Evolutionary conservation across 2,888 invertebrate genomes (phyloP), one percentile per base, ranked within the genome.

Genomic region (Lasioglossum leucozonium): DNA sequence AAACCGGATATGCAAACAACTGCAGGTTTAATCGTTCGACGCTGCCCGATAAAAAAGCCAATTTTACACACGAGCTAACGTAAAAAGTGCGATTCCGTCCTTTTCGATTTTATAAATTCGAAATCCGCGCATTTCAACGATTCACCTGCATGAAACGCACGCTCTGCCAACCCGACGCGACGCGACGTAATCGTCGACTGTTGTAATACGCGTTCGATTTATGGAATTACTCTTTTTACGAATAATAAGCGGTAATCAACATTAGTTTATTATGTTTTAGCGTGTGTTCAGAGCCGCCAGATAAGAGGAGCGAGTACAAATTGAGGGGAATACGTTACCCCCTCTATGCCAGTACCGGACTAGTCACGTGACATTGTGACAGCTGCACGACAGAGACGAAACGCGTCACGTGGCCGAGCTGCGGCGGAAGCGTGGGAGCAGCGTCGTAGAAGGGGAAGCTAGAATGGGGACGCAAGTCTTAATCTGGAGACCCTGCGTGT

Each of bases 1-100:
- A 92, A 93, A 93, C 93, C 93, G 92, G 93, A 94, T 94, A 93
- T 91, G 93, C 93, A 93, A 94, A 93, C 92, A 91, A 90, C 92
- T 86, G 82, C 84, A 81, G 87, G 85, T 89, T 90, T 88, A 90
- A 90, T 90, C 90, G 89, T 86, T 89, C 83, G 85, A 77, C 79
- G 79, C 77, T 73, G 85, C 13, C 44, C 73, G 75, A 88, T 76
- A 74, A 81, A 84, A 80, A 87, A 34, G 65, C 8, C 71, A 74
- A 78, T 86, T 82, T 79, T 77, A 81, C 80, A 71, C 82, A 30
- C 79, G 72, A 72, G 26, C 40, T 67, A 58, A 44, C 71, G 74
- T 26, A 75, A 79, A 88, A 82, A 79, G 76, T 73, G 79, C 77
- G 81, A 79, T 72, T 78, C 51, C 73, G 34, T 73, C 30, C 40